These are phyloP conservation scores for Xestoiulus laeticollis DNA, from an alignment of 2,888 invertebrate genomes.

Conservation along the genomic window DNA sequence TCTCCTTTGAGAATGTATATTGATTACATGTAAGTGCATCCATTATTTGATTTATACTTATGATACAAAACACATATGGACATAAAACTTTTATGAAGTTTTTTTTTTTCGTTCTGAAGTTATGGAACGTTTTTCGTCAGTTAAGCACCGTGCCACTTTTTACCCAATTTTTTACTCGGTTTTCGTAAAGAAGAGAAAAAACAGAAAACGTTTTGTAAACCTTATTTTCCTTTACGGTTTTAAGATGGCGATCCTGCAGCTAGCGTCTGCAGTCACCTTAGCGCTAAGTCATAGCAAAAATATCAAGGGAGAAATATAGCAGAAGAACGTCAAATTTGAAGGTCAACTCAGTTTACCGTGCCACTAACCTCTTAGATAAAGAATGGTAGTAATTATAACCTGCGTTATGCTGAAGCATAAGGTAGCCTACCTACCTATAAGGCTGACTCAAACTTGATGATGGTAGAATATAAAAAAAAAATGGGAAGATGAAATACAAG, in stretches of 20 bases:
- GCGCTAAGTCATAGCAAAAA: conserved; percentile 3
- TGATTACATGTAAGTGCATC: too few relatives aligned
- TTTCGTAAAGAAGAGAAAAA: too few relatives aligned
- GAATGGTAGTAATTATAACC: conserved; percentile 37
- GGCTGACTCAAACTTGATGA: too few relatives aligned
- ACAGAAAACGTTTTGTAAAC: not conserved
- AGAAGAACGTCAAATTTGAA: conserved; percentile 30
- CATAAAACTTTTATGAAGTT: too few relatives aligned
- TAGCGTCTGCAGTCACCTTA: not conserved
- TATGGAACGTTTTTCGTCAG: too few relatives aligned
- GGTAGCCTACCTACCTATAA: conserved; percentile 9
- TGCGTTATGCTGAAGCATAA: conserved; percentile 26
- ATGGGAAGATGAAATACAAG: conserved; percentile 33
- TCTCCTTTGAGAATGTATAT: too few relatives aligned
- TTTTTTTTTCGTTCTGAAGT: too few relatives aligned
- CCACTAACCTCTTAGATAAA: conserved; percentile 37
- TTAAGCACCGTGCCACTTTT: too few relatives aligned
- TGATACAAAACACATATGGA: too few relatives aligned
- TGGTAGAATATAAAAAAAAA: too few relatives aligned
- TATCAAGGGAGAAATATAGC: conserved; percentile 9
- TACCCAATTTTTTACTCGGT: not conserved
- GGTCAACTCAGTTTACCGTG: conserved; percentile 37
- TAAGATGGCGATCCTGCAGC: conserved; percentile 21
- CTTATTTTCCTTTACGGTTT: not conserved
- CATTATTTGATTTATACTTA: too few relatives aligned